These are phyloP conservation scores for Nomada hirtipes DNA, from an alignment of 2,888 invertebrate genomes.

Conservation along the genomic window DNA sequence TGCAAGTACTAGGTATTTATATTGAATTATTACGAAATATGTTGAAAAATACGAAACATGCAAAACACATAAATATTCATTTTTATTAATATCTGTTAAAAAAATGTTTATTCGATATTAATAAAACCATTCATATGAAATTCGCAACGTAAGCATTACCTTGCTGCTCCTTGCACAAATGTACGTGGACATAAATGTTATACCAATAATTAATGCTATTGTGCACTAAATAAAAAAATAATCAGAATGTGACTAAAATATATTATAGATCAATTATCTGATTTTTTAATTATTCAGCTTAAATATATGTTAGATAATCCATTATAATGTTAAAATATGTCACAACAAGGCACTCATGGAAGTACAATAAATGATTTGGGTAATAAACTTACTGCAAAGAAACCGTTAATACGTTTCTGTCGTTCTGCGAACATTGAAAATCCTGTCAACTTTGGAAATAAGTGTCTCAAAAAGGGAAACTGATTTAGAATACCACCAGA, in stretches of 20 bases:
- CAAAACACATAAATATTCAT: not conserved
- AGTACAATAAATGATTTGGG: not conserved
- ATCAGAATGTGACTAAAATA: too few relatives aligned
- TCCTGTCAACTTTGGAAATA: constrained; percentile 88
- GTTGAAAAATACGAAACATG: not conserved
- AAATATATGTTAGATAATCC: not conserved
- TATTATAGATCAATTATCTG: too few relatives aligned
- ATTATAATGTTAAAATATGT: too few relatives aligned
- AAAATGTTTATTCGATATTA: not conserved
- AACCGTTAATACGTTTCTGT: constrained; percentile 85
- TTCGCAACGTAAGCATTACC: too few relatives aligned
- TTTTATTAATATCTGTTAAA: not conserved
- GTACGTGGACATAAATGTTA: too few relatives aligned
- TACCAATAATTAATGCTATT: too few relatives aligned
- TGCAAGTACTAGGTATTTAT: not conserved
- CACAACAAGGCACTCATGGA: not conserved
- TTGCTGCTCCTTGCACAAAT: too few relatives aligned
- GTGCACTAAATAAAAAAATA: too few relatives aligned
- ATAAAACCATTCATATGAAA: too few relatives aligned
- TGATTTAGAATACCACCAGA: constrained; percentile 89
- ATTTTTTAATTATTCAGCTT: too few relatives aligned
- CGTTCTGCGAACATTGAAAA: constrained; percentile 86
- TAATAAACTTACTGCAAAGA: constrained; percentile 48
- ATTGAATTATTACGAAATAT: not conserved
- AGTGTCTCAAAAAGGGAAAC: constrained; percentile 88